phyloP scores from a whole-genome alignment of 2,888 invertebrate genomes.

The Ditylenchus weischeri region DNA sequence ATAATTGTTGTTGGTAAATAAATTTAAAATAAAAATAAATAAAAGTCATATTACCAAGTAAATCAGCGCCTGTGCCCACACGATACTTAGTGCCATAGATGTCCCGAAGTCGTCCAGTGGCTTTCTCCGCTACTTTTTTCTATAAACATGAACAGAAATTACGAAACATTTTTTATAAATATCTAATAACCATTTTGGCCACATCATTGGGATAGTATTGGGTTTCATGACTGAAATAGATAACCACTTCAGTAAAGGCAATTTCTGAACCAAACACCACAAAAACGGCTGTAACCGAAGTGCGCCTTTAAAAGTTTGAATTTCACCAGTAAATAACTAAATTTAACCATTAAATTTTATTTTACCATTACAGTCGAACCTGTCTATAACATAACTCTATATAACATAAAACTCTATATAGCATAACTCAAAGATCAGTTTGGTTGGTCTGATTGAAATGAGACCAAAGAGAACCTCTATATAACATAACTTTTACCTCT shows the following conservation, averaged over 20 bases:
- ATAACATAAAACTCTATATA: too few species aligned
- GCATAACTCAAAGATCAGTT: too few species aligned
- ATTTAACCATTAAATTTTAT: too few species aligned
- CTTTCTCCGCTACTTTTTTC: slow-evolving; percentile 44
- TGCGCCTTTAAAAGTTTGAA: too few species aligned
- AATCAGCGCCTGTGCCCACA: slow-evolving; percentile 56
- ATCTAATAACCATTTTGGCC: slow-evolving; percentile 46
- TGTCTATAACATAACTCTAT: too few species aligned
- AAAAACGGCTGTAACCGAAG: too few species aligned
- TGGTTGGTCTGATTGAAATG: too few species aligned
- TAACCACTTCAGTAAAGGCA: neutral
- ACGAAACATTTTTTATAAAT: neutral
- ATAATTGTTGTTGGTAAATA: neutral
- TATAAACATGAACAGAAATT: slow-evolving; percentile 21
- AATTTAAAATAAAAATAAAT: neutral
- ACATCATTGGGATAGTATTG: slow-evolving; percentile 50
- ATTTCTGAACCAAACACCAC: neutral
- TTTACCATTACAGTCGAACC: too few species aligned
- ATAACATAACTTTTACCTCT: too few species aligned
- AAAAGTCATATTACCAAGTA: slow-evolving; percentile 38
- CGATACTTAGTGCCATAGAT: slow-evolving; percentile 44
- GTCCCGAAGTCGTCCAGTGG: slow-evolving; percentile 36
- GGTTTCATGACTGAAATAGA: neutral
- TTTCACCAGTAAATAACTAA: too few species aligned
- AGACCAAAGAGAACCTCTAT: too few species aligned